These are phyloP conservation scores for Hypanus sabinus DNA, from an alignment of 2,113 vertebrate species.

Conservation along the genomic window DNA sequence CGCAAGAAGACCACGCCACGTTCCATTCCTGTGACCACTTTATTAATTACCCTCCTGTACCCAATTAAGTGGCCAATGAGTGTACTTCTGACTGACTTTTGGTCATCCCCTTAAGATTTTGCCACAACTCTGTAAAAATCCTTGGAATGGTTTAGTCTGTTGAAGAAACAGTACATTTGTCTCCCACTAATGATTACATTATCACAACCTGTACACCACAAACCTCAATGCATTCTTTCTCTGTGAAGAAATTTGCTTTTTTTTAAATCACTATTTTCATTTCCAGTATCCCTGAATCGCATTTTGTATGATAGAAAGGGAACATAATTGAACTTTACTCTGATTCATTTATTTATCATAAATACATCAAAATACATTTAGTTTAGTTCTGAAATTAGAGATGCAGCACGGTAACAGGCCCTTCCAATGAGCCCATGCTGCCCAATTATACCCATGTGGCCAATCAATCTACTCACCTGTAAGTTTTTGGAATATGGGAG, in stretches of 20 bases:
- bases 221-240: not conserved
- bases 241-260: not conserved
- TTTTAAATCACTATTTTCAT: not conserved
- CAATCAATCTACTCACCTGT: too few relatives aligned
- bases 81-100: not conserved
- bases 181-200: not conserved
- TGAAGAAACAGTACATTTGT: not conserved
- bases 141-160: not conserved
- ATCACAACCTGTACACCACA: not conserved
- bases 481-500: too few relatives aligned
- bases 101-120: not conserved
- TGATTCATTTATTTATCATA: too few relatives aligned
- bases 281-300: not conserved
- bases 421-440: too few relatives aligned
- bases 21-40: too few relatives aligned
- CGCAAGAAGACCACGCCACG: too few relatives aligned
- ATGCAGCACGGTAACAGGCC: too few relatives aligned
- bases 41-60: too few relatives aligned
- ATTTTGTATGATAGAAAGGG: not conserved
- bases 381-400: too few relatives aligned
- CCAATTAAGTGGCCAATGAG: too few relatives aligned
- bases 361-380: too few relatives aligned
- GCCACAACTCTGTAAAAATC: not conserved
- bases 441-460: too few relatives aligned
- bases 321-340: not conserved